Evolutionary conservation across 2,113 vertebrate species (phyloP).

Genomic region (Corythornis vintsioides): DNA sequence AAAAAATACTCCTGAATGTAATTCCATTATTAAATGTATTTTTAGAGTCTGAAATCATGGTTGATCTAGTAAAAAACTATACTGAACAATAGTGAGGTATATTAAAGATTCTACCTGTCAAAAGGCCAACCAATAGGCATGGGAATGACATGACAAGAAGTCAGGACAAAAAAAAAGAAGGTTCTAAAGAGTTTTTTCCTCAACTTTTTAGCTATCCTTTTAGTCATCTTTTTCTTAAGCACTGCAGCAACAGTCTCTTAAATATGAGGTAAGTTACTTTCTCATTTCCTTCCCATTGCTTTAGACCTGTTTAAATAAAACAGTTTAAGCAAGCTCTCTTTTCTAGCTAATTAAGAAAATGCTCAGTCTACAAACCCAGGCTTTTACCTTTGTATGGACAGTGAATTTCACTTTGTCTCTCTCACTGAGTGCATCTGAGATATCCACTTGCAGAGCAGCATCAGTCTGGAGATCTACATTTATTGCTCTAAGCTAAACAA

Average conservation of each 20-base stretch:
- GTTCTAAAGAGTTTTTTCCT: not conserved
- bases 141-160: not conserved
- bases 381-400: constrained; percentile 95
- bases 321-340: not conserved
- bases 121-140: not conserved
- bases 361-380: not conserved
- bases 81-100: not conserved
- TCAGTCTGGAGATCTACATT: constrained; percentile 97
- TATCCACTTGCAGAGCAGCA: constrained; percentile 96
- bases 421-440: constrained; percentile 97
- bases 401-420: constrained; percentile 99
- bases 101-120: not conserved
- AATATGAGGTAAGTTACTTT: not conserved
- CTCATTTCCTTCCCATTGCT: not conserved
- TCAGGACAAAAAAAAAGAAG: not conserved
- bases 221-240: not conserved
- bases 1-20: not conserved
- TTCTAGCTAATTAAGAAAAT: not conserved
- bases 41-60: not conserved
- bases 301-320: not conserved
- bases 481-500: constrained; percentile 89
- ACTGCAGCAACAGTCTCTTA: not conserved
- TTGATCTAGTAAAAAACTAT: not conserved
- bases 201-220: not conserved
- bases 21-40: not conserved